Conservation (phyloP, 37 sponge, comb jelly and placozoan genomes). For the Spongilla lacustris region DNA sequence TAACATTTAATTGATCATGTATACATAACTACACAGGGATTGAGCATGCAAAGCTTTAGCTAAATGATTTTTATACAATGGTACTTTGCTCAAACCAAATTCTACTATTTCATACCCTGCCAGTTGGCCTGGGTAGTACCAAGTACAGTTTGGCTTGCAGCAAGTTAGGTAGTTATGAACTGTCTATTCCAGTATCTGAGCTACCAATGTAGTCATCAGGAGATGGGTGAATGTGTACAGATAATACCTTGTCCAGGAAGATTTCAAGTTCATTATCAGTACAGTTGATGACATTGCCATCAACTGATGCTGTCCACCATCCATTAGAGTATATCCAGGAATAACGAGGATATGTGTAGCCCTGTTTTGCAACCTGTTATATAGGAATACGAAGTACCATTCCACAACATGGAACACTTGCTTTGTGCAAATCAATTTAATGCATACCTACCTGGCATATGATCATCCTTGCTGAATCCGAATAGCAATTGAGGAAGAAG, state of each 20-base stretch:
- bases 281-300: background rate
- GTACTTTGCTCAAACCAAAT: no score
- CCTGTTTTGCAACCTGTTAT: constrained; percentile 13
- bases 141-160: background rate
- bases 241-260: background rate
- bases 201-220: background rate
- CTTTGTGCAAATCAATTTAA: background rate
- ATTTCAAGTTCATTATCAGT: constrained; percentile 7
- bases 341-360: constrained; percentile 20
- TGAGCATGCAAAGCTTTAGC: no score
- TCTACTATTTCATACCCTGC: no score
- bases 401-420: background rate
- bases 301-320: constrained; percentile 34
- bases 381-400: background rate
- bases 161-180: background rate
- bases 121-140: background rate
- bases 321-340: constrained; percentile 27
- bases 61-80: no score
- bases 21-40: no score
- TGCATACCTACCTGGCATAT: constrained; percentile 23
- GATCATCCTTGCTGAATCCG: background rate
- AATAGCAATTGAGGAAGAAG: constrained; percentile 37
- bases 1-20: no score
- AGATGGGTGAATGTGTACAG: background rate
- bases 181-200: background rate